Evolutionary conservation across 1,140 invertebrate species (phyloP), one percentile per base, ranked within the genome.

Genomic region (Periplaneta americana): DNA sequence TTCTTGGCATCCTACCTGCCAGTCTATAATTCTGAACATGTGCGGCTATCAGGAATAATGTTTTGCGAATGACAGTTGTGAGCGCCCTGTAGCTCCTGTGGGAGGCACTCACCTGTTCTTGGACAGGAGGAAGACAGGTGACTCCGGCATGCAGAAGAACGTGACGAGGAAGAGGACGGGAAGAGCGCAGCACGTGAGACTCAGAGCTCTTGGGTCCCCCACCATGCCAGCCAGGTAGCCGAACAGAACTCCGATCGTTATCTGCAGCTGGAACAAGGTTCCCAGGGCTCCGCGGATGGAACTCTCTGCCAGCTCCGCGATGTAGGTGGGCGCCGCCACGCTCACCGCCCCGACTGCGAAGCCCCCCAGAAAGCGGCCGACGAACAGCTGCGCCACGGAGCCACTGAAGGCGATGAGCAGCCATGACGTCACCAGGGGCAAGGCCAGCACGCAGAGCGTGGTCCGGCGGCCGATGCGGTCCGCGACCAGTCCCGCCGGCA

Each of bases 391-490:
- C 0, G 39, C 34, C 28, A 31, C 35, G 34, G 79, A 80, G 48
- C 22, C 15, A 32, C 33, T 78, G 83, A 87, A 91, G 81, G 90
- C 91, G 8, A 94, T 91, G 8, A 91, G 83, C 32, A 92, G 86
- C 91, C 92, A 94, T 2, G 93, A 93, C 1, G 90, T 84, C 0
- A 92, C 84, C 80, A 93, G 89, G 1, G 92, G 91, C 5, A 93
- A 66, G 0, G 91, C 90, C 10, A 91, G 86, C 32, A 91, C 87
- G 17, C 92, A 86, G 34, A 94, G 87, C 0, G 91, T 91, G 74
- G 87, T 89, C 88, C 93, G 94, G 15, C 93, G 87, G 6, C 94
- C 94, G 81, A 94, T 88, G 82, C 89, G 89, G 84, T 94, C 93
- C 0, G 93, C 91, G 28, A 92, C 86, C 35, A 90, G 89, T 5